These are phyloP conservation scores for Drosophila greeni DNA, from an alignment of 2,888 invertebrate genomes.

Conservation along the genomic window DNA sequence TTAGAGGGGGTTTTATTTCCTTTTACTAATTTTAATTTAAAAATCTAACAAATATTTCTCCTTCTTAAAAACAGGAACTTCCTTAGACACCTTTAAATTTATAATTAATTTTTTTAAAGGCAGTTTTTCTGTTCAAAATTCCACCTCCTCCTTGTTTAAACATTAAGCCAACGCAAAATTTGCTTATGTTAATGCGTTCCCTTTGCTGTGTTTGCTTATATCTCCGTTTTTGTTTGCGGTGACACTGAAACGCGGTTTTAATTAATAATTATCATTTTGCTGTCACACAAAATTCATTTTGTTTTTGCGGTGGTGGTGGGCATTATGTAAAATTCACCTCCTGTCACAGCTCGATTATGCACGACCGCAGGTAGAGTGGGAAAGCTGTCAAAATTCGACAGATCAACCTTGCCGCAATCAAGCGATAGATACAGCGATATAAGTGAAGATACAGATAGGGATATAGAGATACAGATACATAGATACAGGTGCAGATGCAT, in stretches of 20 bases:
- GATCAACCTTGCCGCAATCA: constrained; percentile 33
- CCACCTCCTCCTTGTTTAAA: constrained; percentile 7
- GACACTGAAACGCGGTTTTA: constrained; percentile 59
- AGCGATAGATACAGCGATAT: not conserved
- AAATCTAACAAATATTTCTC: not conserved
- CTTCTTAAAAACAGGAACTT: not conserved
- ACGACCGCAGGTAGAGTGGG: constrained; percentile 14
- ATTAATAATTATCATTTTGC: constrained; percentile 62
- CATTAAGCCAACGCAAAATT: constrained; percentile 7
- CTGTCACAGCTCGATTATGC: constrained; percentile 22
- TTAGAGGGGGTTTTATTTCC: not conserved
- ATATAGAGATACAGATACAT: not conserved
- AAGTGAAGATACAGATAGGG: too few relatives aligned
- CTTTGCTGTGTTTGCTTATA: constrained; percentile 23
- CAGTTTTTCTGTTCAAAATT: not conserved
- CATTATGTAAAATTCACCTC: constrained; percentile 31
- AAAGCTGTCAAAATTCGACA: constrained; percentile 30
- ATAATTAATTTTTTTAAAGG: too few relatives aligned
- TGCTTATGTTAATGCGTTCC: constrained; percentile 4
- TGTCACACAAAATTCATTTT: constrained; percentile 33
- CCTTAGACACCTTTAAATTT: not conserved
- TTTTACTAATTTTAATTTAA: not conserved
- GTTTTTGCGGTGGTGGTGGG: constrained; percentile 38
- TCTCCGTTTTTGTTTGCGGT: constrained; percentile 28
- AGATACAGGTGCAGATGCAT: not conserved